Base-by-base conservation (phyloP, 1,140 invertebrate genomes). In the Drosophila athabasca region DNA sequence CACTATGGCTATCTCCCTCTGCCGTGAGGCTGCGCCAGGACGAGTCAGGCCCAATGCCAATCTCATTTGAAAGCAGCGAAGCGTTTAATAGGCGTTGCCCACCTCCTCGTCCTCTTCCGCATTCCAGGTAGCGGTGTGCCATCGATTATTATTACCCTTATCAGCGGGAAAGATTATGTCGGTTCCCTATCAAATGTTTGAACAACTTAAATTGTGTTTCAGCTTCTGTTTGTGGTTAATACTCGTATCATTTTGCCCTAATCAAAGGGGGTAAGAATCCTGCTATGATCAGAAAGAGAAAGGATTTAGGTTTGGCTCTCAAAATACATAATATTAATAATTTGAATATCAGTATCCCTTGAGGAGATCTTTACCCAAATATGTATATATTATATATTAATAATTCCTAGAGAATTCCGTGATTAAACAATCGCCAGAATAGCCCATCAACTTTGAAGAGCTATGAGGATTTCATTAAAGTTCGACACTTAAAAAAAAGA, bases 61-160 rank as follows among this genome's bases (percentile, higher is more conserved):
- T 68, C 50, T 39, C 48, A 72, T 87, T 87, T 61, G 62, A 51
- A 57, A 43, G 75, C 87, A 90, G 41, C 73, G 72, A 90, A 73
- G 88, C 81, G 67, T 62, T 82, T 76, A 82, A 90, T 77, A 88
- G 89, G 89, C 83, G 89, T 89, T 89, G 49, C 81, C 89, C 77
- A 43, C 26, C 41, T 17, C 24, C 24, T 45, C 26, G 44, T 17
- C 24, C 24, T 62, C 19, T 65, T 35, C 57, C 73, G 54, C 41
- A 45, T 11, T 15, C 62, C 62, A 66, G 66, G 59, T 62, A 60
- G 45, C 50, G 11, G 31, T 45, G 29, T 65, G 49, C 7, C 70
- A 8, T 11, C 66, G 48, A 50, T 55, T 62, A 55, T 72, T 39
- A 58, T 76, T 73, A 89, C 83, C 83, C 83, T 89, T 80, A 88